Conservation (phyloP, 2,113 vertebrate species). For the Oxygymnocypris stewartii region DNA sequence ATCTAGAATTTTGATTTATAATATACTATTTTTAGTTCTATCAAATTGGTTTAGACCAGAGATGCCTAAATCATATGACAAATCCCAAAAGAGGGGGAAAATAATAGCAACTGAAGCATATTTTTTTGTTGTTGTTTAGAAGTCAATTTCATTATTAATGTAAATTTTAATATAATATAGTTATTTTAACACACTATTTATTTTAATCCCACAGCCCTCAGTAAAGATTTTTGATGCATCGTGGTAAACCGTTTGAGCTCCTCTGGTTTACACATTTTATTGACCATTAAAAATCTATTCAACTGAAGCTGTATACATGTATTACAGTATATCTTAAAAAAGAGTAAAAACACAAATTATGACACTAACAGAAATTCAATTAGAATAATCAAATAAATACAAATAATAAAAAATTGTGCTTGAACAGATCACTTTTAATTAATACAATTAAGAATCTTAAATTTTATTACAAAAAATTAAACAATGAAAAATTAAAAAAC, state of each 20-base stretch:
- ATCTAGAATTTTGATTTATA: not conserved
- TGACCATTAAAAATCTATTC: not conserved
- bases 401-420: not conserved
- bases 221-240: no score
- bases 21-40: not conserved
- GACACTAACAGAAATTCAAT: not conserved
- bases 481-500: not conserved
- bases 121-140: no score
- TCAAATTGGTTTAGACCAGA: not conserved
- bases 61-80: not conserved
- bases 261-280: no score
- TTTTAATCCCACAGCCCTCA: no score
- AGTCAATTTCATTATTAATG: no score
- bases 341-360: not conserved
- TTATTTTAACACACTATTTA: not conserved
- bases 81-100: not conserved
- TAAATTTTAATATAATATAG: no score
- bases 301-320: not conserved
- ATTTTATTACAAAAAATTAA: not conserved
- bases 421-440: not conserved
- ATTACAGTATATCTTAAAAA: no score
- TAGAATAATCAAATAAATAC: not conserved
- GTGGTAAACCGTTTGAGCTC: no score
- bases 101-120: no score
- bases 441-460: not conserved